Percentiles rank a stretch among this genome's conserved stretches.
These are phyloP conservation scores for Porites divaricata DNA, from an alignment of 92 coral and sea anemone species.

Conservation along the genomic window DNA sequence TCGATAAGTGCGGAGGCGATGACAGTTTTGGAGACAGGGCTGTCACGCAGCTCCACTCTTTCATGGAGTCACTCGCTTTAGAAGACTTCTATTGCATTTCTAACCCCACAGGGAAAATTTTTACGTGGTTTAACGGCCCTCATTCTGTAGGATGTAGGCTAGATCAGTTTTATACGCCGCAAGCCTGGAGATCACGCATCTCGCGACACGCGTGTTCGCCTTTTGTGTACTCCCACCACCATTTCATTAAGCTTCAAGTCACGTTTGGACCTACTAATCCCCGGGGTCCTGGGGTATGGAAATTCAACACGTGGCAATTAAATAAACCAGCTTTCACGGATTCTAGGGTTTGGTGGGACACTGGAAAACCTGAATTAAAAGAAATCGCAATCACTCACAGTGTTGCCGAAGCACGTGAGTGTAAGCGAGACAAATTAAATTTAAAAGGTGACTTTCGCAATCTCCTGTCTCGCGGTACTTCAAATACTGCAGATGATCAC, in stretches of 20 bases:
- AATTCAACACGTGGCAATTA: slow-evolving; percentile 12
- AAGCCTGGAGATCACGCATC: slow-evolving; percentile 4
- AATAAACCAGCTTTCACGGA: background rate
- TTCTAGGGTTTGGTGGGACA: slow-evolving; percentile 6
- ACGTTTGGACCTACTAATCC: background rate
- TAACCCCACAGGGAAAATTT: too few relatives aligned
- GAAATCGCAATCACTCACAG: slow-evolving; percentile 20
- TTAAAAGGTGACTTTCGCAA: slow-evolving; percentile 9
- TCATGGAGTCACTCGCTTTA: too few relatives aligned
- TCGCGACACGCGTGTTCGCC: background rate
- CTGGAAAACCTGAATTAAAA: background rate
- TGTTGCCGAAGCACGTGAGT: background rate
- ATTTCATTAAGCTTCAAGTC: background rate
- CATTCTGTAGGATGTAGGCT: background rate
- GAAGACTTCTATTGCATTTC: too few relatives aligned
- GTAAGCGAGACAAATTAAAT: background rate
- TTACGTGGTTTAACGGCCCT: slow-evolving; percentile 6
- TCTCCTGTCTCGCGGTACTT: background rate
- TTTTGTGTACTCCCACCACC: slow-evolving; percentile 20
- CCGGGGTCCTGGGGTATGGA: slow-evolving; percentile 33
- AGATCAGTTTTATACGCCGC: background rate
- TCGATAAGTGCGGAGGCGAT: too few relatives aligned
- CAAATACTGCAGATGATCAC: background rate
- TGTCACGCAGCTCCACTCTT: too few relatives aligned
- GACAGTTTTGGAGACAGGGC: too few relatives aligned